Percentiles rank a stretch among this genome's conserved stretches.
These are phyloP conservation scores for Melanotaenia boesemani DNA, from an alignment of 2,797 vertebrate species.

Conservation along the genomic window DNA sequence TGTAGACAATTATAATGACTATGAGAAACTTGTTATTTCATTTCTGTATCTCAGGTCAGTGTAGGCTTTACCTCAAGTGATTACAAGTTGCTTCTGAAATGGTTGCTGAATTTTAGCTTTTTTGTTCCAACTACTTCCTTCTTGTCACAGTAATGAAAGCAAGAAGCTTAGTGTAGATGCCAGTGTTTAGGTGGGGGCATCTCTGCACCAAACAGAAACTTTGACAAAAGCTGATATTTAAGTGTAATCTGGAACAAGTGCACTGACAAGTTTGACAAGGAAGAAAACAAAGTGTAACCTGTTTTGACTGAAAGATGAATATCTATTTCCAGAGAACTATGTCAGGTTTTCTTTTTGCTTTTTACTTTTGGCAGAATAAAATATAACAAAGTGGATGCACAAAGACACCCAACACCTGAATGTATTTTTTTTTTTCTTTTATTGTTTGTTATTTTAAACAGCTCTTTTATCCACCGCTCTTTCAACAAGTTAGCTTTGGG, in stretches of 20 bases:
- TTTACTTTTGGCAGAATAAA: constrained; percentile 7
- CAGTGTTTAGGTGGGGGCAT: constrained; percentile 17
- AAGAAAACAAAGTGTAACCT: constrained; percentile 13
- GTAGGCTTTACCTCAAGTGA: constrained; percentile 40
- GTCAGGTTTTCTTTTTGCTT: constrained; percentile 23
- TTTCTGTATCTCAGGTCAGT: constrained; percentile 35
- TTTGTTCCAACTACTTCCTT: constrained; percentile 25
- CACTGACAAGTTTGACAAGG: constrained; percentile 53
- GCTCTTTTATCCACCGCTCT: constrained; percentile 64
- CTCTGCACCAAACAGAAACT: constrained; percentile 21
- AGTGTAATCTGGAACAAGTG: constrained; percentile 21
- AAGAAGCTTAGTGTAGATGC: constrained; percentile 28
- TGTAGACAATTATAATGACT: constrained; percentile 60
- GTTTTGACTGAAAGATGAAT: constrained; percentile 43
- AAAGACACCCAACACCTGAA: constrained; percentile 35
- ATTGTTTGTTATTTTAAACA: constrained; percentile 20
- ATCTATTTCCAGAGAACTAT: constrained; percentile 43
- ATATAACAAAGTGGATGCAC: constrained; percentile 21
- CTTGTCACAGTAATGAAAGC: constrained; percentile 38
- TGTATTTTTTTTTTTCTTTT: constrained; percentile 37
- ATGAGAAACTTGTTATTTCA: constrained; percentile 42
- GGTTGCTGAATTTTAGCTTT: constrained; percentile 48
- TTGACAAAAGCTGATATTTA: constrained; percentile 1
- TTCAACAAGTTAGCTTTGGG: constrained; percentile 62
- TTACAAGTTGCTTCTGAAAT: constrained; percentile 48